Evolutionary conservation across 2,888 invertebrate genomes (phyloP).

Genomic region (Colostygia pectinataria): DNA sequence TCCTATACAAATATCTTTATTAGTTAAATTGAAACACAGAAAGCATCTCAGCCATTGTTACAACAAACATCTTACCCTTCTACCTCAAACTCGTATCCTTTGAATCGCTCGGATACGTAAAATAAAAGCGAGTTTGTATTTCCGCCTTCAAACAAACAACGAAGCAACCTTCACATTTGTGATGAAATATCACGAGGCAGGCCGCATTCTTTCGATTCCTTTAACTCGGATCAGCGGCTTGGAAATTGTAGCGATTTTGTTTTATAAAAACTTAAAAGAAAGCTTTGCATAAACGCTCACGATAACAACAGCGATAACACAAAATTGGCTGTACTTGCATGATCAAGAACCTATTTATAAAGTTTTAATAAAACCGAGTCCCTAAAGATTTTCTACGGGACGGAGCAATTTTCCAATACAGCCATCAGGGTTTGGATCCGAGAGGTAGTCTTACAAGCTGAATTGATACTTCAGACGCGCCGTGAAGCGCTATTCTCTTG

Average conservation of each 20-base stretch:
- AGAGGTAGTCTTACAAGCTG: conserved; percentile 77
- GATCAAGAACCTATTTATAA: conserved; percentile 52
- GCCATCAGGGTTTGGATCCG: conserved; percentile 67
- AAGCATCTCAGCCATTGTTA: conserved; percentile 24
- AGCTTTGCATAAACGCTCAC: conserved; percentile 40
- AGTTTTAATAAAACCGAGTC: conserved; percentile 73
- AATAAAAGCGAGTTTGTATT: conserved; percentile 72
- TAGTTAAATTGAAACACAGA: conserved; percentile 30
- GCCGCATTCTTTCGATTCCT: conserved; percentile 66
- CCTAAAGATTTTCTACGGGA: conserved; percentile 54
- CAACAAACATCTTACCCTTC: conserved; percentile 38
- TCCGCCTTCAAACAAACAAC: conserved; percentile 68
- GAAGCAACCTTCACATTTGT: conserved; percentile 63
- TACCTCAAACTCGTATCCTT: conserved; percentile 58
- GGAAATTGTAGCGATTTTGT: conserved; percentile 55
- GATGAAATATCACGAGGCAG: conserved; percentile 73
- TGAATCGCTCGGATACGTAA: conserved; percentile 63
- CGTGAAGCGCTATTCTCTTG: conserved; percentile 77
- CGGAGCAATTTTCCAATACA: conserved; percentile 77
- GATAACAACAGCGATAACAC: conserved; percentile 47
- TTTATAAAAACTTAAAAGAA: conserved; percentile 33
- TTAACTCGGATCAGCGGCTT: conserved; percentile 52
- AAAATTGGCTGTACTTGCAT: conserved; percentile 40
- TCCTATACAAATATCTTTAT: conserved; percentile 36
- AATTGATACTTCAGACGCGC: conserved; percentile 81